A percentile compares a stretch with the other conserved stretches of the same genome.
phyloP scores from a whole-genome alignment of 2,888 invertebrate species.

The Agonopterix arenella region DNA sequence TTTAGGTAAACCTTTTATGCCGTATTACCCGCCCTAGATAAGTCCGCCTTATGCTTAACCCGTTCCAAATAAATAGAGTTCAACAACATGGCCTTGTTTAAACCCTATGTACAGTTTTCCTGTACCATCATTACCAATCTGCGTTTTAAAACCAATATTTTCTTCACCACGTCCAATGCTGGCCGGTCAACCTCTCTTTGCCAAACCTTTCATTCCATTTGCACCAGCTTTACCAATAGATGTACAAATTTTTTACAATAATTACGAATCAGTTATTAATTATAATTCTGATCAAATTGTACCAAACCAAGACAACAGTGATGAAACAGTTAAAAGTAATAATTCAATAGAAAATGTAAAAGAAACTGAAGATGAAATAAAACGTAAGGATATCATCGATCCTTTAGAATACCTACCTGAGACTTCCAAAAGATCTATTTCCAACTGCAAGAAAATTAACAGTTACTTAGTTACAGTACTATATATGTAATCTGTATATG shows the following conservation, averaged over 20 bases:
- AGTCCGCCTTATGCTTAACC: neutral
- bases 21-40: too few relatives aligned
- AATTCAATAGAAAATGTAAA: neutral
- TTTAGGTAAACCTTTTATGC: too few relatives aligned
- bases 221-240: neutral
- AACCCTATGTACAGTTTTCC: neutral
- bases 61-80: neutral
- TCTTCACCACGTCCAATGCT: too few relatives aligned
- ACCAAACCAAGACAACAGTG: neutral
- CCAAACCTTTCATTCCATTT: neutral
- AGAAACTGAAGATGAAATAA: neutral
- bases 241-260: neutral
- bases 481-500: too few relatives aligned
- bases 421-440: slow-evolving; percentile 43
- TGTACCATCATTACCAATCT: neutral
- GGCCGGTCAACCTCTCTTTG: too few relatives aligned
- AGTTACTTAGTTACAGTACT: too few relatives aligned
- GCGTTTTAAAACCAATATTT: too few relatives aligned
- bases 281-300: neutral
- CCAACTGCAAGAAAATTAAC: slow-evolving; percentile 37
- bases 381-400: slow-evolving; percentile 11
- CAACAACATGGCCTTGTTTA: too few relatives aligned
- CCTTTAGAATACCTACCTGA: slow-evolving; percentile 34
- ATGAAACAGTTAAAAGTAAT: too few relatives aligned
- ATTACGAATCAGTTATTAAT: neutral